phyloP scores from a whole-genome alignment of 2,888 invertebrate species.

The Napeogenes sylphis region DNA sequence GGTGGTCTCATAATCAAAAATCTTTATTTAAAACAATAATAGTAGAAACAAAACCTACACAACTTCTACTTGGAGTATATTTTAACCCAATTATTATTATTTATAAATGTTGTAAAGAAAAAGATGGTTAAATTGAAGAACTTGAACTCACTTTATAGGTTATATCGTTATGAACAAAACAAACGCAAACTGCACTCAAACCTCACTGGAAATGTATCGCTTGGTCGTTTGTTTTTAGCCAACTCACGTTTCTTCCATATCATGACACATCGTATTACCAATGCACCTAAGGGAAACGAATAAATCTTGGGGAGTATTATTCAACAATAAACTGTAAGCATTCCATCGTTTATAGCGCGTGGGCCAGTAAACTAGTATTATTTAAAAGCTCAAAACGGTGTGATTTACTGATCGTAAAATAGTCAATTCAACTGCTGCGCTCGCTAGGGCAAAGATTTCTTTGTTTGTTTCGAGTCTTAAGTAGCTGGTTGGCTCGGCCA shows the following conservation, averaged over 20 bases:
- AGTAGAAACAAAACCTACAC: neutral
- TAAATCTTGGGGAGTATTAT: slow-evolving; percentile 60
- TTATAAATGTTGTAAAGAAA: too few relatives aligned
- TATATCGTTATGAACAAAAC: too few relatives aligned
- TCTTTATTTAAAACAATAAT: neutral
- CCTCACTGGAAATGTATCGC: too few relatives aligned
- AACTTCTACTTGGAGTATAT: too few relatives aligned
- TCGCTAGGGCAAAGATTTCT: slow-evolving; percentile 41
- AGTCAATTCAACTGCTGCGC: slow-evolving; percentile 45
- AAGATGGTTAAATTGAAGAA: too few relatives aligned
- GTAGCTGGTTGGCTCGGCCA: slow-evolving; percentile 43
- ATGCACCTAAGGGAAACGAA: slow-evolving; percentile 60
- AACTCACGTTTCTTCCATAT: slow-evolving; percentile 5
- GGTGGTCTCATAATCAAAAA: slow-evolving; percentile 33
- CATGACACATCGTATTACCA: slow-evolving; percentile 52
- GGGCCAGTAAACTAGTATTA: slow-evolving; percentile 72
- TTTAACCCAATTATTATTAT: too few relatives aligned
- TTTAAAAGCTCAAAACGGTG: slow-evolving; percentile 71
- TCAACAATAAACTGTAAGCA: slow-evolving; percentile 61
- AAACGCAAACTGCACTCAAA: too few relatives aligned
- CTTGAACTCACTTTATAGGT: too few relatives aligned
- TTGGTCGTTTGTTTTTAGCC: neutral
- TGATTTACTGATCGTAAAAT: slow-evolving; percentile 71
- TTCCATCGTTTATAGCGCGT: slow-evolving; percentile 62
- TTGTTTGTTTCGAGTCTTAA: slow-evolving; percentile 50